A percentile compares a stretch with the other conserved stretches of the same genome.
Conservation (phyloP, 2,888 invertebrate genomes). For the Andricus quercusramuli region DNA sequence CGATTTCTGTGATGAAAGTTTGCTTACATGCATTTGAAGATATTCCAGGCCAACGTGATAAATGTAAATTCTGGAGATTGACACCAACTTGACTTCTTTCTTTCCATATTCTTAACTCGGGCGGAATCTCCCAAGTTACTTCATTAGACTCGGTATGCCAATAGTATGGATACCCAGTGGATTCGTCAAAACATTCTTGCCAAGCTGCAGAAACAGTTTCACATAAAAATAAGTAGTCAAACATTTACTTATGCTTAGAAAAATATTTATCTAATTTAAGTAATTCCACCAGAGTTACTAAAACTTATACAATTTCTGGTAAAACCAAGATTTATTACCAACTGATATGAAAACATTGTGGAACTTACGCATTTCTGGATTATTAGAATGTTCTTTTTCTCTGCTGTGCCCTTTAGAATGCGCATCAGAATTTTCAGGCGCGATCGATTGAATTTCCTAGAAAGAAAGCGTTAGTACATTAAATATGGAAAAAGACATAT, state of each 20-base stretch:
- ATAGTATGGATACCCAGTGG: slow-evolving; percentile 83
- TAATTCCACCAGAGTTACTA: background rate
- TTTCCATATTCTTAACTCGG: slow-evolving; percentile 70
- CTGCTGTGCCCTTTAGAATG: background rate
- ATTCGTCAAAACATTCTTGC: slow-evolving; percentile 84
- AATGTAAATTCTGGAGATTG: slow-evolving; percentile 56
- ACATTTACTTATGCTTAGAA: background rate
- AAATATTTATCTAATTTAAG: too few species aligned
- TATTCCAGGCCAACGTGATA: slow-evolving; percentile 64
- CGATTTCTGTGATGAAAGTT: background rate
- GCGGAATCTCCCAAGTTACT: slow-evolving; percentile 84
- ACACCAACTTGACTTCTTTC: slow-evolving; percentile 60
- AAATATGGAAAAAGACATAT: background rate
- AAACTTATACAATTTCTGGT: background rate
- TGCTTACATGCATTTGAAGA: slow-evolving; percentile 63
- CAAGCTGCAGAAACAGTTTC: slow-evolving; percentile 79
- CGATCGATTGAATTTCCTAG: slow-evolving; percentile 74
- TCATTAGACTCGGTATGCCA: slow-evolving; percentile 84
- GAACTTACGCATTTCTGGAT: slow-evolving; percentile 30
- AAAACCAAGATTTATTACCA: background rate
- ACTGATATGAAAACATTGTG: too few species aligned
- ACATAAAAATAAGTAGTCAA: slow-evolving; percentile 24
- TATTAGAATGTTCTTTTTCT: slow-evolving; percentile 11
- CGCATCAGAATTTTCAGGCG: slow-evolving; percentile 60
- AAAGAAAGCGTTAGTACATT: slow-evolving; percentile 36